Base-by-base conservation (phyloP, 2,888 invertebrate species). In the Crossocerus cetratus region DNA sequence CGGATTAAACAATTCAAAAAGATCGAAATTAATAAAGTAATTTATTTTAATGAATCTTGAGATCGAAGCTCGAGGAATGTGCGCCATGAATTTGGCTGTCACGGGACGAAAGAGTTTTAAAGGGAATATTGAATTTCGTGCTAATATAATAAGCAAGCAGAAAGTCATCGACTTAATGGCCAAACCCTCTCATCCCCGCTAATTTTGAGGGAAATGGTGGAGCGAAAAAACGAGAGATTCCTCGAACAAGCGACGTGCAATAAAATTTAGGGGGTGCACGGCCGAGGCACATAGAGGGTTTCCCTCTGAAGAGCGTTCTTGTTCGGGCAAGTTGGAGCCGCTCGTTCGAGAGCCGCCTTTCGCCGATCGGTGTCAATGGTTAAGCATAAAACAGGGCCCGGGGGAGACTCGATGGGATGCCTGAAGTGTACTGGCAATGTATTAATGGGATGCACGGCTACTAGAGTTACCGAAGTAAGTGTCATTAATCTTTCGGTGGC, bases 381-480 rank as follows among this genome's bases (percentile, higher is more conserved):
- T 60, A 72, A 63, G 59, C 63, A 65, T 57, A 59, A 55, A 64
- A 63, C 69, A 73, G 69, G 69, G 62, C 66, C 55, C 45, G 45
- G 21, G 56, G 43, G 67, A 55, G 65, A 11, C 32, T 32, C 32
- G 49, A 66, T 45, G 64, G 57, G 64, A 73, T 56, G 75, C 64
- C 16, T 64, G 63, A 63, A 55, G 66, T 64, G 73, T 76, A 79
- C 74, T 70, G 74, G 73, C 84, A 83, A 84, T 84, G 74, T 82
- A 84, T 84, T 83, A 84, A 84, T 84, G 83, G 82, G 83, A 84
- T 84, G 84, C 83, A 77, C 80, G 63, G 74, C 75, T 73, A 74
- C 73, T 67, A 69, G 76, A 77, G 81, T 76, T 82, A 75, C 70
- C 79, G 78, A 57, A 70, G 83, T 67, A 74, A 83, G 84, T 79